Conservation (phyloP, 2,113 vertebrate genomes). For the Gallinago media region DNA sequence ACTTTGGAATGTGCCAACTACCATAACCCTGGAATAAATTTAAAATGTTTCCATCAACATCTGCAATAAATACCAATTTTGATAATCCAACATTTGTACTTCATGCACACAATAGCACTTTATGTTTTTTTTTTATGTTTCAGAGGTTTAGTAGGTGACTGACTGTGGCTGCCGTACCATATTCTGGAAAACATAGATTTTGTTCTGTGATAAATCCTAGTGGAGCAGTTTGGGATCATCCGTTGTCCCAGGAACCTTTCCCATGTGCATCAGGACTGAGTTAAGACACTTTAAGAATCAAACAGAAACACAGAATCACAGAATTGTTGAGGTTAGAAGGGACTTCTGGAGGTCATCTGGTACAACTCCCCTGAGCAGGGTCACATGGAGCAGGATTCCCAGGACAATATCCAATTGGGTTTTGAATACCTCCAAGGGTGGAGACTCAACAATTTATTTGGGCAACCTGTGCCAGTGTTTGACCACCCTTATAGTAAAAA, state of each 20-base stretch:
- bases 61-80: not conserved
- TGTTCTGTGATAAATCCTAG: not conserved
- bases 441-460: not conserved
- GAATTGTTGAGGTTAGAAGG: not conserved
- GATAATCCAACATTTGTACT: not conserved
- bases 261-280: not conserved
- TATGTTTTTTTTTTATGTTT: not conserved
- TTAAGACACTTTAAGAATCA: not conserved
- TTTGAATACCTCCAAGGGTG: not conserved
- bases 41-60: not conserved
- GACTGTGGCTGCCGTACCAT: not conserved
- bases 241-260: not conserved
- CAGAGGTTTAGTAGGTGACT: not conserved
- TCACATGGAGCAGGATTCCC: not conserved
- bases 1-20: not conserved
- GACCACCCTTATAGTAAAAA: not conserved
- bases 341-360: not conserved
- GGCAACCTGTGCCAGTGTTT: not conserved
- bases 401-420: rapidly evolving
- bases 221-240: not conserved
- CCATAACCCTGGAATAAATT: not conserved
- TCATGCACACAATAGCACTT: not conserved
- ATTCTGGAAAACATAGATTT: not conserved
- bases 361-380: not conserved
- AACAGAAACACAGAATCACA: not conserved